Percentiles rank a stretch among this genome's conserved stretches.
phyloP scores from a whole-genome alignment of 1,140 invertebrate genomes.

The Penaeus vannamei region DNA sequence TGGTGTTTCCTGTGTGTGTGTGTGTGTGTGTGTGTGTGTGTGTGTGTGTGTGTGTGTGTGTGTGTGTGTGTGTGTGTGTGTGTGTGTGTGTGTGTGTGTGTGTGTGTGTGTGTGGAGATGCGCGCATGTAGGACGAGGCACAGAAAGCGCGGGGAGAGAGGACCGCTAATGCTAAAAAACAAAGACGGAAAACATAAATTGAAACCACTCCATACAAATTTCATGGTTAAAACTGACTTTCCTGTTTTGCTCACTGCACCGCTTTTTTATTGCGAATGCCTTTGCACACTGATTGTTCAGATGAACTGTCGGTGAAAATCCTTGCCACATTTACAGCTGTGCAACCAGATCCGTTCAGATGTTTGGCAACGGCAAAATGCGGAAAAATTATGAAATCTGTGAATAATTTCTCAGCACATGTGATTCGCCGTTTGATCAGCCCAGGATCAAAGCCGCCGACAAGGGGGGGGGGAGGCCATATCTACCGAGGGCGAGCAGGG shows the following conservation, averaged over 20 bases:
- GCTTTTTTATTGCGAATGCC: no score
- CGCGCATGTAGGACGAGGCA: not conserved
- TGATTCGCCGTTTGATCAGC: not conserved
- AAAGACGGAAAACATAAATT: not conserved
- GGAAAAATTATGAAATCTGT: no score
- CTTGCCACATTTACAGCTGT: no score
- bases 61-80: not conserved
- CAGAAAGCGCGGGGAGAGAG: not conserved
- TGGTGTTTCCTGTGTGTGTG: constrained; percentile 2
- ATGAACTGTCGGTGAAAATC: no score
- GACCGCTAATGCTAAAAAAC: no score
- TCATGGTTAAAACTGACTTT: no score
- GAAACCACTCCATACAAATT: no score
- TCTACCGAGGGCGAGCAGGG: not conserved
- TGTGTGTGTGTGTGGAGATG: not conserved
- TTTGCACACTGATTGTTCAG: no score
- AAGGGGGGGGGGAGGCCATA: not conserved
- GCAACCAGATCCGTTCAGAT: no score
- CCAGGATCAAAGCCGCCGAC: not conserved
- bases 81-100: not conserved
- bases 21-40: not conserved
- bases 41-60: not conserved
- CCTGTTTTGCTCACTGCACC: no score
- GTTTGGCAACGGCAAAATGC: no score
- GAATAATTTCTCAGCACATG: no score